These are phyloP conservation scores for Dryoscopus gambensis DNA, from an alignment of 2,113 vertebrate species.

Conservation along the genomic window DNA sequence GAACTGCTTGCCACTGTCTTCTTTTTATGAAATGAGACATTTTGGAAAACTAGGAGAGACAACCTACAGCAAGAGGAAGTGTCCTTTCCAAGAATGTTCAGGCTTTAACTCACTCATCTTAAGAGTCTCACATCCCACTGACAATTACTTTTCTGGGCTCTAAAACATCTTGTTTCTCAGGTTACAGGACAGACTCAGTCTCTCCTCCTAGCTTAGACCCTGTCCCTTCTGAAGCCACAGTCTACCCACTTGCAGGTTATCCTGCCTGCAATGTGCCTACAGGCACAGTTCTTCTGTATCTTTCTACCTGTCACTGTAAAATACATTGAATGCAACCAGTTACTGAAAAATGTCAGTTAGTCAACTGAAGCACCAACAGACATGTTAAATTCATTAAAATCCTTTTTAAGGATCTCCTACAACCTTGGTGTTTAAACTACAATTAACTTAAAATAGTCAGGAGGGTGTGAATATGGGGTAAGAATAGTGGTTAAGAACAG, in stretches of 20 bases:
- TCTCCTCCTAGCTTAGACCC: not conserved
- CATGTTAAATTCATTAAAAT: not conserved
- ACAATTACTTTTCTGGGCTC: not conserved
- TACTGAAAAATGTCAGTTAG: not conserved
- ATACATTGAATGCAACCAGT: not conserved
- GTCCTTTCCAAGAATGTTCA: not conserved
- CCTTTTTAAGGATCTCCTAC: not conserved
- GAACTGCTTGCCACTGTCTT: not conserved
- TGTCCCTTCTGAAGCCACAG: not conserved
- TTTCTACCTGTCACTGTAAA: not conserved
- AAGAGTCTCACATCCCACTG: not conserved
- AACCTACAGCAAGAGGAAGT: not conserved
- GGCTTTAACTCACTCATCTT: not conserved
- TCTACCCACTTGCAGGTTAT: not conserved
- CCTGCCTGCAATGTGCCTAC: not conserved
- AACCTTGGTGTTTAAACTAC: not conserved
- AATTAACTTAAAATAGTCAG: not conserved
- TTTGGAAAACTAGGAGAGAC: not conserved
- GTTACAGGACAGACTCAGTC: not conserved
- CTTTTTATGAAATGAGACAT: not conserved
- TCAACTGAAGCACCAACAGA: not conserved
- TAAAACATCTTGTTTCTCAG: not conserved
- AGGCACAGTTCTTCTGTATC: not conserved
- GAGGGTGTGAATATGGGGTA: not conserved
- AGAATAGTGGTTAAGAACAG: not conserved